Conservation (phyloP, 1,140 invertebrate species). For the Bombus huntii region DNA sequence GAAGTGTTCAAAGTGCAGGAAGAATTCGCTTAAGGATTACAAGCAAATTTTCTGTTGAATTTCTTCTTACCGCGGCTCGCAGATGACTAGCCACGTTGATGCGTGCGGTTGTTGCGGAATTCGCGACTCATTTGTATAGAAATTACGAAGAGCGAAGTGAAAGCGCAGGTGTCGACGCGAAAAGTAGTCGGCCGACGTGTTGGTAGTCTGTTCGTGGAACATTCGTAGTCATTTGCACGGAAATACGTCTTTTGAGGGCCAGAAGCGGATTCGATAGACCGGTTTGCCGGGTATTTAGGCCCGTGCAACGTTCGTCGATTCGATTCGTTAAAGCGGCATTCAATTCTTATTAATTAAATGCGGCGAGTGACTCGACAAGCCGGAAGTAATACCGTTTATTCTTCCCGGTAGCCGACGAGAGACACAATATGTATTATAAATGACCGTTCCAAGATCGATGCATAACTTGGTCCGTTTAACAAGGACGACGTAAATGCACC, state of each 20-base stretch:
- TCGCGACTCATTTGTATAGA: constrained; percentile 35
- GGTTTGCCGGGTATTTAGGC: neutral
- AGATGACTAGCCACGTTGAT: neutral
- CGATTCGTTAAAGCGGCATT: constrained; percentile 29
- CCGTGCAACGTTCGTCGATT: neutral
- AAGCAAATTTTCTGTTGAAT: neutral
- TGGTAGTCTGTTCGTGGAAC: neutral
- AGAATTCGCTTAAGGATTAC: neutral
- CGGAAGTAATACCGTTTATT: constrained; percentile 41
- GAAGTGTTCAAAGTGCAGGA: neutral
- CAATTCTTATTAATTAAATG: constrained; percentile 53
- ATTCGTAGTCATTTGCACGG: neutral
- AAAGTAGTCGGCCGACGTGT: neutral
- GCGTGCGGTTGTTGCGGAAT: constrained; percentile 33
- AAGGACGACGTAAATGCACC: constrained; percentile 15
- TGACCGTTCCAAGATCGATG: neutral
- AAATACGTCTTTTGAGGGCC: neutral
- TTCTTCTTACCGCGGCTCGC: constrained; percentile 9
- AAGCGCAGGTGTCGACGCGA: constrained; percentile 37
- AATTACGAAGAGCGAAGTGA: constrained; percentile 44
- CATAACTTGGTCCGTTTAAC: neutral
- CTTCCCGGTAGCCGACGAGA: neutral
- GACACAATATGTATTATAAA: constrained; percentile 32
- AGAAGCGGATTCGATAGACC: constrained; percentile 6
- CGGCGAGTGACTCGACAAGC: constrained; percentile 27